Evolutionary conservation across 2,888 invertebrate genomes (phyloP), one percentile per base, ranked within the genome.

Genomic region (Tiliacea aurago): DNA sequence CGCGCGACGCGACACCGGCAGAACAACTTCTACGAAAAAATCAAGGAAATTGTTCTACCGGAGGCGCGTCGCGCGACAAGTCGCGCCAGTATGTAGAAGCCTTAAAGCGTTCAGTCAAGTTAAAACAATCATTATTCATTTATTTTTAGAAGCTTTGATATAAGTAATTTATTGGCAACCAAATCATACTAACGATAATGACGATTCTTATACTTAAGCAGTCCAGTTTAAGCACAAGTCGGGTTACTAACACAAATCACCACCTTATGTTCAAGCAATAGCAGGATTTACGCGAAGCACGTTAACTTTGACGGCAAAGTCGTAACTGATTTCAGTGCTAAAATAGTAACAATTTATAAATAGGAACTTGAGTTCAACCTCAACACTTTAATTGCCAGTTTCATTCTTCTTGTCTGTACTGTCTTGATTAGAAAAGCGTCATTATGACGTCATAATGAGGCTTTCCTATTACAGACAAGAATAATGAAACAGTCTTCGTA

Each of bases 301-400:
- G 2, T 43, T 37, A 55, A 61, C 28, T 37, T 69, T 61, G 43
- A 75, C n/a, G 51, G 45, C 37, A 23, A 55, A 69, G 66, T 67
- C 73, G 67, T 78, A 73, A 84, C 75, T 65, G 66, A 76, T 73
- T 76, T 72, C 56, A 76, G 58, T 65, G 63, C 63, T 75, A 55
- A 76, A 70, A 69, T 70, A 73, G 45, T 51, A 59, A 66, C 71
- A 53, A 72, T 51, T 66, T 69, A 70, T 28, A 75, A 78, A 83
- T 56, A 64, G 53, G 28, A 45, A 43, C 49, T 56, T 47, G 15
- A 84, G 56, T 73, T 74, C 55, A 61, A 81, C 69, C 58, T 51
- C 55, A 51, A 18, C 28, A 70, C 49, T 78, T 41, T 65, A 73
- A 83, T 65, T 49, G 61, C 20, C n/a, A 37, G 18, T 73, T 72